Evolutionary conservation across 2,888 invertebrate species (phyloP).

Genomic region (Drosophila nigricruria): DNA sequence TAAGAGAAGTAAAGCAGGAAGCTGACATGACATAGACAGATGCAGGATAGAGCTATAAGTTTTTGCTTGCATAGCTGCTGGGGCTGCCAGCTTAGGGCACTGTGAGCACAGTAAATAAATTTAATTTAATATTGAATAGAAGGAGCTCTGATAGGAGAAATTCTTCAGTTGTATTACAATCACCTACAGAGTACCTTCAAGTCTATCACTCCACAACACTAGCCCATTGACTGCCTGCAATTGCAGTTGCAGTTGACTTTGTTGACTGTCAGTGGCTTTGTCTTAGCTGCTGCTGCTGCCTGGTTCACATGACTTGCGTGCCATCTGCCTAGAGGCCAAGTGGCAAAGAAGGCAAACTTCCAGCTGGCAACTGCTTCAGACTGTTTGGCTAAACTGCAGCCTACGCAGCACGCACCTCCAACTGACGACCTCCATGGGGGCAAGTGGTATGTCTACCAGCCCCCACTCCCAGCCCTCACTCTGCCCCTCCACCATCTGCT

Average conservation of each 20-base stretch:
- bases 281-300: conserved; percentile 10
- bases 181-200: neutral
- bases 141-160: too few species aligned
- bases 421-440: conserved; percentile 70
- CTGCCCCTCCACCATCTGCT: neutral
- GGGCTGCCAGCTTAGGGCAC: too few species aligned
- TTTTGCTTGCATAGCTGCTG: too few species aligned
- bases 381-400: conserved; percentile 37
- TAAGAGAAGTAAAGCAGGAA: too few species aligned
- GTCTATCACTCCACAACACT: neutral
- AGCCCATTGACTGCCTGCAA: neutral
- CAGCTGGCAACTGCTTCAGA: conserved; percentile 33
- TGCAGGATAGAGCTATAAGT: too few species aligned
- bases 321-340: conserved; percentile 75
- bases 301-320: conserved; percentile 49
- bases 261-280: conserved; percentile 42
- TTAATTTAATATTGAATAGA: too few species aligned
- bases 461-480: neutral
- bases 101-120: too few species aligned
- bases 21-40: too few species aligned
- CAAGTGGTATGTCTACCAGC: conserved; percentile 7
- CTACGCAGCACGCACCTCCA: conserved; percentile 76
- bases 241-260: conserved; percentile 26
- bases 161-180: neutral
- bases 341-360: conserved; percentile 11